Evolutionary conservation across 2,888 invertebrate species (phyloP).

Genomic region (Watsonalla binaria): DNA sequence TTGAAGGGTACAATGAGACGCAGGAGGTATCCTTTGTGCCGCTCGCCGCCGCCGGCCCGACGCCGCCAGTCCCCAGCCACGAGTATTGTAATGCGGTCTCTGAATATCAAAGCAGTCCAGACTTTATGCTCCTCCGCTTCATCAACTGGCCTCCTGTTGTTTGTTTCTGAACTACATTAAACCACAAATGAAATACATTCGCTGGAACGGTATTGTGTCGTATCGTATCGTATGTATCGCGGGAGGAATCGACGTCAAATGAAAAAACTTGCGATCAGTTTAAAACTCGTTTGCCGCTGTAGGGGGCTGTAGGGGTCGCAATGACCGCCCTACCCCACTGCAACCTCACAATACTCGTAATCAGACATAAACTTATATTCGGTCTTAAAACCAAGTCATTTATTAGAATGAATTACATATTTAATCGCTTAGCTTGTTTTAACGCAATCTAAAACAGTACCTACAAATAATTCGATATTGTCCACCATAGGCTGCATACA

Average conservation of each 20-base stretch:
- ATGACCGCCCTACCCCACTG: neutral
- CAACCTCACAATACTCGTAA: neutral
- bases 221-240: neutral
- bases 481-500: too few species aligned
- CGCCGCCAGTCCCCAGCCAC: neutral
- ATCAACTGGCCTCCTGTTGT: neutral
- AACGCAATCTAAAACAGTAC: too few species aligned
- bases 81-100: neutral
- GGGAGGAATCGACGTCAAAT: neutral
- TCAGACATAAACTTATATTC: too few species aligned
- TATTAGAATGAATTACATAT: too few species aligned
- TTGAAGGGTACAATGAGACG: too few species aligned
- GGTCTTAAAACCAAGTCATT: too few species aligned
- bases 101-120: neutral
- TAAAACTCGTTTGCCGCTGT: neutral
- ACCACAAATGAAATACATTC: too few species aligned
- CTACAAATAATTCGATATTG: too few species aligned
- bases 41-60: neutral
- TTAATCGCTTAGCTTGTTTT: too few species aligned
- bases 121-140: neutral
- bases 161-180: neutral
- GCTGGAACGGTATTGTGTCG: neutral
- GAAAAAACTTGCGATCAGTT: constrained; percentile 2
- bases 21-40: neutral
- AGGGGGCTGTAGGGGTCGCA: neutral